phyloP scores from a whole-genome alignment of 1,140 invertebrate species.

The Rhagoletis zephyria region DNA sequence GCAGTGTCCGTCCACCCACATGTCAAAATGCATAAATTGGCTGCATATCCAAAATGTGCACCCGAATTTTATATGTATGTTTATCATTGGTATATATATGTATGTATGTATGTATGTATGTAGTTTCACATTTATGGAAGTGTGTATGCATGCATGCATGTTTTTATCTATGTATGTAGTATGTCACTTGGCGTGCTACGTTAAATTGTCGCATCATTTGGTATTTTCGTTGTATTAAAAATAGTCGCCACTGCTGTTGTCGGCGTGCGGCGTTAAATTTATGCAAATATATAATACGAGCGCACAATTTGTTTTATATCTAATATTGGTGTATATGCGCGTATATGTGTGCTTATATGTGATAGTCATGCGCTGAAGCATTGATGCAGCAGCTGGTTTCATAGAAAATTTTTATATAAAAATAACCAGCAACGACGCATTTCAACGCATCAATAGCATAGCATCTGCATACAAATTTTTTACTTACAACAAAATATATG shows the following conservation, averaged over 20 bases:
- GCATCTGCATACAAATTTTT: too few relatives aligned
- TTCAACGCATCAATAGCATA: background rate
- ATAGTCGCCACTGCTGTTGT: background rate
- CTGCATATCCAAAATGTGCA: slow-evolving; percentile 7
- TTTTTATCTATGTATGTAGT: background rate
- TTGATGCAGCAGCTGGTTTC: background rate
- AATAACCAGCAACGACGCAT: slow-evolving; percentile 13
- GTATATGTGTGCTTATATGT: background rate
- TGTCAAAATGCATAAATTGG: slow-evolving; percentile 5
- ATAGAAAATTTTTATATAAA: background rate
- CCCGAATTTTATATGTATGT: background rate
- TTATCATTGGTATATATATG: background rate
- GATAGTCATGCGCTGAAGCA: too few relatives aligned
- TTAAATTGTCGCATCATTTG: slow-evolving; percentile 27
- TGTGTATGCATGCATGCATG: background rate
- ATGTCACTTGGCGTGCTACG: background rate
- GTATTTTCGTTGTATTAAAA: slow-evolving; percentile 9
- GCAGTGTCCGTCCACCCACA: background rate
- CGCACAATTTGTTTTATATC: background rate
- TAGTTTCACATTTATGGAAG: background rate
- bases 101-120: background rate
- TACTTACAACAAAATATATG: background rate
- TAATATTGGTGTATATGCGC: background rate
- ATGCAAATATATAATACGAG: background rate
- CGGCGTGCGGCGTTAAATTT: background rate